Evolutionary conservation across 2,797 vertebrate genomes (phyloP).

Genomic region (Myotis planiceps): DNA sequence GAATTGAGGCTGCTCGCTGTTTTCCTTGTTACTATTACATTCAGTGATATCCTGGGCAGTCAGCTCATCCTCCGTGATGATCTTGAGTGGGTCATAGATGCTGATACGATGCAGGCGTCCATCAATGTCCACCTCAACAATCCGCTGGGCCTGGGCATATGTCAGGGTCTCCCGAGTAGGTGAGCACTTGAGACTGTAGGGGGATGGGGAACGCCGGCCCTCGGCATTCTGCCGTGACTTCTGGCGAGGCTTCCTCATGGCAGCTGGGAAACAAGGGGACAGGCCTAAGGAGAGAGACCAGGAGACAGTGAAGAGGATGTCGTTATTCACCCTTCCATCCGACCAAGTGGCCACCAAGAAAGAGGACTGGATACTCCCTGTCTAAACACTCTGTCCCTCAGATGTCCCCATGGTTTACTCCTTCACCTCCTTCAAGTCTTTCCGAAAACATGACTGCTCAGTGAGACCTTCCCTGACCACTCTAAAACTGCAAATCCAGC

Average conservation of each 20-base stretch:
- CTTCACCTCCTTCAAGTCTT: conserved; percentile 7
- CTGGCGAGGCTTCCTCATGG: conserved; percentile 97
- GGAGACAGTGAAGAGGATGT: conserved; percentile 21
- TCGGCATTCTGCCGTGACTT: conserved; percentile 89
- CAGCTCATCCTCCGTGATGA: conserved; percentile 97
- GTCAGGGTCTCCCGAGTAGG: conserved; percentile 94
- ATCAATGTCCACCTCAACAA: conserved; percentile 98
- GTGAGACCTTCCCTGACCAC: not conserved
- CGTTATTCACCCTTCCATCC: not conserved
- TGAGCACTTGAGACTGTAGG: conserved; percentile 95
- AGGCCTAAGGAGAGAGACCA: conserved; percentile 49
- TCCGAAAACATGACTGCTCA: not conserved
- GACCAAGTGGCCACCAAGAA: not conserved
- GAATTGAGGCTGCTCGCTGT: conserved; percentile 94
- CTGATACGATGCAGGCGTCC: conserved; percentile 97
- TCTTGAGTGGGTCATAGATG: conserved; percentile 95
- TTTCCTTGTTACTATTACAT: conserved; percentile 99
- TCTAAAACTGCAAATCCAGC: not conserved
- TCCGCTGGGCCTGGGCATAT: conserved; percentile 96
- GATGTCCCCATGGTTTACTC: not conserved
- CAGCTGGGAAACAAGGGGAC: conserved; percentile 67
- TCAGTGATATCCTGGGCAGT: conserved; percentile 97
- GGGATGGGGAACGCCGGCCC: conserved; percentile 92
- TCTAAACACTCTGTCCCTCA: not conserved
- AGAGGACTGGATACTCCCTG: not conserved